phyloP scores from a whole-genome alignment of 1,140 invertebrate species.

The Zaprionus gabonicus region DNA sequence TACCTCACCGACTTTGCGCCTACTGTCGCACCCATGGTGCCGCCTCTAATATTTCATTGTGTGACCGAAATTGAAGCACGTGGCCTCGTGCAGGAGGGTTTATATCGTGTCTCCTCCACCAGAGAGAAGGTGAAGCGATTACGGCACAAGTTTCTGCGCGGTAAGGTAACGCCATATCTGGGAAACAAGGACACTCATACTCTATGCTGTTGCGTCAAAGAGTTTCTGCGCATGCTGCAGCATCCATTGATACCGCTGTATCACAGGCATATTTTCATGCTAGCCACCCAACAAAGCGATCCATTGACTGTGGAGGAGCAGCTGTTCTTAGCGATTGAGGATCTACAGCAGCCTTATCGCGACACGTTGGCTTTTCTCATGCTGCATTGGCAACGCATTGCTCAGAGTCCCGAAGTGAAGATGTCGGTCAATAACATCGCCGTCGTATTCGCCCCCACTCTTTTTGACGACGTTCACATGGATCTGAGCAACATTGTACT shows the following conservation, averaged over 20 bases:
- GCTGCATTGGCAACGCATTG: constrained; percentile 90
- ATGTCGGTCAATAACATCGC: constrained; percentile 92
- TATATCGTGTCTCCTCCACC: constrained; percentile 96
- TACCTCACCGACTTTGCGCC: constrained; percentile 93
- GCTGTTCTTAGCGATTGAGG: constrained; percentile 89
- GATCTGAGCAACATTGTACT: constrained; percentile 56
- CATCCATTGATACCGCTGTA: constrained; percentile 92
- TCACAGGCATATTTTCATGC: constrained; percentile 90
- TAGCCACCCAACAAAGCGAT: constrained; percentile 85
- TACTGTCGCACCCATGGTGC: constrained; percentile 94
- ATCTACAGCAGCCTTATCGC: constrained; percentile 92
- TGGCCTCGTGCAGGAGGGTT: constrained; percentile 92
- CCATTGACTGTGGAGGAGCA: constrained; percentile 84
- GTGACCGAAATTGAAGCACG: constrained; percentile 95
- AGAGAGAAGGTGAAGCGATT: constrained; percentile 93
- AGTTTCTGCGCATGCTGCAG: constrained; percentile 91
- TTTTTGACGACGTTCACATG: constrained; percentile 86
- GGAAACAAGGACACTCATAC: constrained; percentile 90
- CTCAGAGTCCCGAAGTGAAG: constrained; percentile 89
- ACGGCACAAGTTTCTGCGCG: constrained; percentile 91
- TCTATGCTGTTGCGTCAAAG: constrained; percentile 94
- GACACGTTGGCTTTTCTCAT: constrained; percentile 95
- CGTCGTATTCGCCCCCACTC: constrained; percentile 93
- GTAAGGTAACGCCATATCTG: constrained; percentile 90
- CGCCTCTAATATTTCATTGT: constrained; percentile 96